Evolutionary conservation across 2,888 invertebrate genomes (phyloP), one percentile per base, ranked within the genome.

Genomic region (Pasiphila rectangulata): DNA sequence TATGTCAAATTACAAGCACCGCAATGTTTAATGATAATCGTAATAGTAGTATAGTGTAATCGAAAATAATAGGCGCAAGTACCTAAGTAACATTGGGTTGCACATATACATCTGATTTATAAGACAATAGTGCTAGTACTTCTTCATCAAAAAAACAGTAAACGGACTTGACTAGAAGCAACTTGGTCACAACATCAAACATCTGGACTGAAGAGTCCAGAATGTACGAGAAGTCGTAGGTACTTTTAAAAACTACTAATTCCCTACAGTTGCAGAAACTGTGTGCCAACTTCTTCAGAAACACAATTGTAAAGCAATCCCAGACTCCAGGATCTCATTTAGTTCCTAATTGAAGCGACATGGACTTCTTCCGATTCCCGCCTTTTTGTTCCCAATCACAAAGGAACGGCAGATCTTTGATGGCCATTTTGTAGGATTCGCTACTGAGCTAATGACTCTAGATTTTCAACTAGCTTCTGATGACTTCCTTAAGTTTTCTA

Each of bases 351-450:
- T 51, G 51, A 38, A 51, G 34, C 41, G 46, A 51, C 51, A 30
- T 43, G 36, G 32, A 43, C 21, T 32, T 29, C 44, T 46, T 43
- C 46, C 36, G 46, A 40, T 37, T 25, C 43, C 21, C 20, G 25
- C 6, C 49, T 35, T 49, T 49, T 49, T 41, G 40, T 49, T 40
- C 40, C 39, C 20, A 29, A 16, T 37, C 40, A 51, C 51, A 51
- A 51, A 51, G 35, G 38, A 40, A 17, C 34, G 43, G 13, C 37
- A 49, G 46, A 50, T 47, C 47, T 49, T 45, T 54, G 54, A 51
- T 54, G 45, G 46, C 51, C 37, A 46, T 44, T 52, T 41, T 46
- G 29, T 10, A 48, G 49, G 45, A 56, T 45, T 44, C 29, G 47
- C 43, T 35, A 20, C 23, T 4, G 20, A 7, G 39, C 16, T 25